Percentiles rank a stretch among this genome's conserved stretches.
Conservation (phyloP, 2,797 vertebrate species). For the Champsocephalus gunnari region DNA sequence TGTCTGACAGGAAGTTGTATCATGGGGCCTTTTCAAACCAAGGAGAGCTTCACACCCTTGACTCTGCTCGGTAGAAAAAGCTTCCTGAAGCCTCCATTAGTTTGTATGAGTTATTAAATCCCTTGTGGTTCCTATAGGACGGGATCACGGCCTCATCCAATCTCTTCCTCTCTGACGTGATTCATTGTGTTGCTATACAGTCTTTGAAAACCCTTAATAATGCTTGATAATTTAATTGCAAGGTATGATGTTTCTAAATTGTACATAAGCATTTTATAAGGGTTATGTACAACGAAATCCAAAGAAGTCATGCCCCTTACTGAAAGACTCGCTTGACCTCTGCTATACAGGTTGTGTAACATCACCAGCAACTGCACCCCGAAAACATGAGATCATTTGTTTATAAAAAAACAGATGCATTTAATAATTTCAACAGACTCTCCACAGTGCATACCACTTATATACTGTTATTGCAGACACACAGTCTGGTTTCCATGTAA, state of each 20-base stretch:
- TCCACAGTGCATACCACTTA: conserved; percentile 58
- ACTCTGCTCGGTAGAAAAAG: conserved; percentile 10
- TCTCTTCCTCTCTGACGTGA: not conserved
- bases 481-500: conserved; percentile 44
- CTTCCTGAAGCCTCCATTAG: not conserved
- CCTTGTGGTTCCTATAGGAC: conserved; percentile 19
- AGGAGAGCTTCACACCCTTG: conserved; percentile 9
- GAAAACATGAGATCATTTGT: conserved; percentile 33
- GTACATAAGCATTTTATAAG: not conserved
- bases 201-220: conserved; percentile 5
- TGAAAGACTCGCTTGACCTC: not conserved
- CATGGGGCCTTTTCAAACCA: conserved; percentile 6
- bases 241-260: not conserved
- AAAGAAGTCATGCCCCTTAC: not conserved
- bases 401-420: conserved; percentile 64
- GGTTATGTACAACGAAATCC: not conserved
- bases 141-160: conserved; percentile 2
- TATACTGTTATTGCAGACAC: conserved; percentile 59
- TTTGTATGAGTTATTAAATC: conserved; percentile 45
- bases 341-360: not conserved
- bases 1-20: conserved; percentile 19
- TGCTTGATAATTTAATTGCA: not conserved
- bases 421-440: conserved; percentile 63
- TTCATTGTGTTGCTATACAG: not conserved
- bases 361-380: not conserved